Evolutionary conservation across 2,797 vertebrate genomes (phyloP), one percentile per base, ranked within the genome.

Genomic region (Echiichthys vipera): DNA sequence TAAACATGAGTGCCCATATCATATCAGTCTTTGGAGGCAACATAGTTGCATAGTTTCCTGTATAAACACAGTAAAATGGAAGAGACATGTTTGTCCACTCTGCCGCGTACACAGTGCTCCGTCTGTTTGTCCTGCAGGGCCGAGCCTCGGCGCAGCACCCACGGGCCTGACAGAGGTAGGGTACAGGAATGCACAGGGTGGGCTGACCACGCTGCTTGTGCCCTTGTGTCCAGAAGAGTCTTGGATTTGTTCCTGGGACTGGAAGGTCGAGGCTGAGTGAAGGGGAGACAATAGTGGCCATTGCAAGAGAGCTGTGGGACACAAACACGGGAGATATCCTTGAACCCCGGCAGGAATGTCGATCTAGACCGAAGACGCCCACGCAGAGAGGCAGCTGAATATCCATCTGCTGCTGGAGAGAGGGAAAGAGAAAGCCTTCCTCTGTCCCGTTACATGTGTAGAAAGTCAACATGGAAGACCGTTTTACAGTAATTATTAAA

Each of bases 301-400:
- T 65, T 93, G 91, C 78, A 83, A 54, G 32, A 55, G 74, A 88
- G 88, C 88, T 88, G 94, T 94, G 90, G 92, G 94, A 92, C 93
- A 91, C 83, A 92, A 94, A 91, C 88, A 90, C n/a, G 82, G 92
- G 84, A 91, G 90, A 92, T 65, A 91, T 89, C 89, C 90, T 88
- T 76, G 78, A 91, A 91, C 91, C 85, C 84, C 30, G 59, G 79
- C 71, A 93, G 88, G 94, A 93, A 95, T 95, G 92, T 77, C 49
- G 71, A 86, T 90, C 67, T 63, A 83, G 81, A 92, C 79, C 87
- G 80, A 65, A 78, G 83, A 85, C 92, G 29, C 94, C 94, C 89
- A 94, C 94, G 24, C 40, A 39, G 65, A 49, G 46, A 40, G 71
- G 84, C 91, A 73, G 85, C 80, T 88, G 84, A 87, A 84, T 85